Evolutionary conservation across 2,113 vertebrate species (phyloP).

Genomic region (Apeltes quadracus): DNA sequence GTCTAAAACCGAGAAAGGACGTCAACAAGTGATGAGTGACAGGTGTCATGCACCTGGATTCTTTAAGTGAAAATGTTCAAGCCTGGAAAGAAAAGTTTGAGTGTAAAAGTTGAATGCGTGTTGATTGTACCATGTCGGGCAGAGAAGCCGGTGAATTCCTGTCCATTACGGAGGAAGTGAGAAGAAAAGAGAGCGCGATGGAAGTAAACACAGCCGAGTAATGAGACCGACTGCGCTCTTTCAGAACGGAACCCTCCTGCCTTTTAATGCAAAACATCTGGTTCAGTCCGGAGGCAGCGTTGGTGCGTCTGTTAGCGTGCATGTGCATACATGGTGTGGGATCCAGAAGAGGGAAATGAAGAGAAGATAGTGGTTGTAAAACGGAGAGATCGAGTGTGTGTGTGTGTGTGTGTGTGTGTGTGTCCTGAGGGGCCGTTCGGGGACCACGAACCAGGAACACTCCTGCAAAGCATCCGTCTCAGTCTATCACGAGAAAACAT

Average conservation of each 20-base stretch:
- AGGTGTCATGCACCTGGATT: conserved; percentile 4
- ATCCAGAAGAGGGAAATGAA: conserved; percentile 26
- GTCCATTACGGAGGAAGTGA: not conserved
- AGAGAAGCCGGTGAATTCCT: conserved; percentile 11
- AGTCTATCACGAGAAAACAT: conserved; percentile 78
- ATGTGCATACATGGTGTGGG: conserved; percentile 40
- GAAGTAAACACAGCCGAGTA: conserved; percentile 28
- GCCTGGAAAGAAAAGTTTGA: not conserved
- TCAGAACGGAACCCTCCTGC: conserved; percentile 29
- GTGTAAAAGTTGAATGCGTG: not conserved
- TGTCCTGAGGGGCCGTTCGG: conserved; percentile 20
- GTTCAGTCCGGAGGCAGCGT: conserved; percentile 29
- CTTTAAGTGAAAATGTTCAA: not conserved
- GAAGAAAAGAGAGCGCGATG: conserved; percentile 9
- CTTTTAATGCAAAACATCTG: conserved; percentile 70
- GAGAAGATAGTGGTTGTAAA: conserved; percentile 51
- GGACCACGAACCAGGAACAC: conserved; percentile 61
- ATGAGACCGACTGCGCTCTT: conserved; percentile 33
- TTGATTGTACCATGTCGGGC: not conserved
- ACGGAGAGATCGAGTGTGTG: conserved; percentile 27
- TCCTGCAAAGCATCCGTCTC: conserved; percentile 78
- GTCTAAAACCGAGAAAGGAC: too few species aligned
- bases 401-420: conserved; percentile 1
- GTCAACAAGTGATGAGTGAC: not conserved
- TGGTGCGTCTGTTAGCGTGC: conserved; percentile 10